phyloP scores from a whole-genome alignment of 92 coral and sea anemone genomes.

The Zoanthus solanderi region DNA sequence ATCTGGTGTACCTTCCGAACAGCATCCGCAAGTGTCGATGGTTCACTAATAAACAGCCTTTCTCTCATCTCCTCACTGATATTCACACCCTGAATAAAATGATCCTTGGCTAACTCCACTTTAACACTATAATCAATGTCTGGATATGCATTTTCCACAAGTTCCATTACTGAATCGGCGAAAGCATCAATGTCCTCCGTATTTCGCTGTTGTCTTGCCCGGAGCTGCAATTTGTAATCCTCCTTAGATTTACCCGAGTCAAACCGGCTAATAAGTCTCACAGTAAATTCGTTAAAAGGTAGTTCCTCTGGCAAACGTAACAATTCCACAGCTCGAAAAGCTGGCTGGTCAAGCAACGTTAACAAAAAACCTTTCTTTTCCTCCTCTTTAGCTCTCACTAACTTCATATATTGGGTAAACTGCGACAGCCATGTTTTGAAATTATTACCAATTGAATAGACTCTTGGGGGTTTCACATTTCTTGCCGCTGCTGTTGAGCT shows the following conservation, averaged over 20 bases:
- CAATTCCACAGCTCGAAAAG: conserved; percentile 42
- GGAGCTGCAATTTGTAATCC: conserved; percentile 62
- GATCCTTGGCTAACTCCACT: conserved; percentile 47
- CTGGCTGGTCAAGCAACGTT: conserved; percentile 28
- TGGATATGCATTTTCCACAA: conserved; percentile 72
- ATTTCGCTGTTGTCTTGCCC: conserved; percentile 44
- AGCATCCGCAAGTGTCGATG: conserved; percentile 26
- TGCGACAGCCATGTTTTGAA: conserved; percentile 15
- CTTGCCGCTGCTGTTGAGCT: neutral
- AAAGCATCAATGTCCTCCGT: conserved; percentile 57
- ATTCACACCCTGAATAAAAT: conserved; percentile 34
- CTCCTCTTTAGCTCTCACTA: neutral
- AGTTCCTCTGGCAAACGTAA: conserved; percentile 30
- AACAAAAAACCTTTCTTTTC: neutral
- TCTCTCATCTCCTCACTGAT: conserved; percentile 29
- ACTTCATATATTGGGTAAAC: neutral
- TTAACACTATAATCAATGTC: conserved; percentile 56
- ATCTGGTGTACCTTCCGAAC: conserved; percentile 33
- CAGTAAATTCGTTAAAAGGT: conserved; percentile 24
- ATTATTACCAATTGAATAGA: neutral
- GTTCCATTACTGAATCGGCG: conserved; percentile 59
- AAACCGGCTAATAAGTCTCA: conserved; percentile 31
- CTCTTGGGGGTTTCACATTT: neutral
- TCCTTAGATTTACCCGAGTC: conserved; percentile 65
- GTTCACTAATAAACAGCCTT: conserved; percentile 11